Base-by-base conservation (phyloP, 2,888 invertebrate genomes). In the Mongoloraphidia duomilia region DNA sequence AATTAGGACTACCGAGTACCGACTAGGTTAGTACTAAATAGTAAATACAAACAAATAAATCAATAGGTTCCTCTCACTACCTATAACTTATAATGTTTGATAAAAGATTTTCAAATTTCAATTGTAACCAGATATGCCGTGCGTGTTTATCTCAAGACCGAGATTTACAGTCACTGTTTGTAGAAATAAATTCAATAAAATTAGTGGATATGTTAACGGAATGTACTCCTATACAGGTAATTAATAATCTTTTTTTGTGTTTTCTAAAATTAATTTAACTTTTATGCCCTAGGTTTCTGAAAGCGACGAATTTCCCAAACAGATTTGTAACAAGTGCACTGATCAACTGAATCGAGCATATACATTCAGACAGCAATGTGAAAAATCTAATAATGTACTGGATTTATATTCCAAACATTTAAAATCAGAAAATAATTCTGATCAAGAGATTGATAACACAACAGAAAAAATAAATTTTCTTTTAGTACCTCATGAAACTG, bases 171-270 rank as follows among this genome's bases (percentile, higher is more conserved):
- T 57, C 63, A 52, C 67, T 66, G 65, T 60, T 60, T 53, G 64
- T 63, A 58, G 60, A 68, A 44, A 61, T 58, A 40, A 61, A 60
- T 50, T 56, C 56, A 42, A 11, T 34, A 42, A 50, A 58, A 14
- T 55, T 67, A 40, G 63, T 65, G 34, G 65, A 66, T 55, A 67
- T 68, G 65, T 59, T 68, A 50, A 67, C 63, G 63, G 65, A 63
- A 55, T 67, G 67, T 59, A 60, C 67, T 43, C 61, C 66, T 41
- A 59, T 69, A 47, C 60, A 64, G 26, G 26, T 26, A 26, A 26
- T 26, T 3, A 26, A 26, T 17, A 26, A 26, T 26, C 6, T 26
- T 6, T 6, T 6, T 26, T 26, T 26, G 26, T 26, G 3, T 26
- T 3, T 58, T 67, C 26, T 26, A 26, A 26, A 26, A 26, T 26